Conservation (phyloP, 2,888 invertebrate genomes). For the Coenonympha glycerion region DNA sequence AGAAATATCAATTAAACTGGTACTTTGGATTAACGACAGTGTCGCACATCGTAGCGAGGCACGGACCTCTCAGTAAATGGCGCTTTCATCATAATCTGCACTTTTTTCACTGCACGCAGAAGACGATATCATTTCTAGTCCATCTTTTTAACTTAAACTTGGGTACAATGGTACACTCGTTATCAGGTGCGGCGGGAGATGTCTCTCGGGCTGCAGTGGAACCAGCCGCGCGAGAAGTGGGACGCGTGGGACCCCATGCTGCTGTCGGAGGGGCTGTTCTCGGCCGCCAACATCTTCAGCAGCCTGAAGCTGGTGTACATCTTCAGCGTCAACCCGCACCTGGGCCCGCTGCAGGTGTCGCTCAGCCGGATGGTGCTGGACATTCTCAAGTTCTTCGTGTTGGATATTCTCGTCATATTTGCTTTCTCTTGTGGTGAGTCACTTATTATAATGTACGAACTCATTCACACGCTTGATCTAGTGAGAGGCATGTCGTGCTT, state of each 20-base stretch:
- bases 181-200: constrained; percentile 87
- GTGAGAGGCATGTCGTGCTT: too few species aligned
- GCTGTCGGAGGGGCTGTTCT: constrained; percentile 95
- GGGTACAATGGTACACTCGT: neutral
- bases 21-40: neutral
- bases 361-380: constrained; percentile 95
- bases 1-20: too few species aligned
- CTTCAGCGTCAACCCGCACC: constrained; percentile 97
- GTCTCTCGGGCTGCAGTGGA: constrained; percentile 75
- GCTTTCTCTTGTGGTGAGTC: constrained; percentile 95
- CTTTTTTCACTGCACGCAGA: too few species aligned
- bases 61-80: neutral
- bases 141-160: too few species aligned
- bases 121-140: too few species aligned
- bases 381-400: constrained; percentile 96
- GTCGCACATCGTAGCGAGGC: too few species aligned
- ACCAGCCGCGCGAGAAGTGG: constrained; percentile 91
- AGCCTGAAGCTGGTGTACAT: constrained; percentile 97
- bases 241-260: constrained; percentile 99
- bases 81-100: too few species aligned
- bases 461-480: too few species aligned
- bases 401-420: constrained; percentile 93
- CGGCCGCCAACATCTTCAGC: constrained; percentile 97
- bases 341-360: constrained; percentile 97
- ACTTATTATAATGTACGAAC: neutral